Conservation (phyloP, 2,113 vertebrate genomes). For the Anhinga rufa region DNA sequence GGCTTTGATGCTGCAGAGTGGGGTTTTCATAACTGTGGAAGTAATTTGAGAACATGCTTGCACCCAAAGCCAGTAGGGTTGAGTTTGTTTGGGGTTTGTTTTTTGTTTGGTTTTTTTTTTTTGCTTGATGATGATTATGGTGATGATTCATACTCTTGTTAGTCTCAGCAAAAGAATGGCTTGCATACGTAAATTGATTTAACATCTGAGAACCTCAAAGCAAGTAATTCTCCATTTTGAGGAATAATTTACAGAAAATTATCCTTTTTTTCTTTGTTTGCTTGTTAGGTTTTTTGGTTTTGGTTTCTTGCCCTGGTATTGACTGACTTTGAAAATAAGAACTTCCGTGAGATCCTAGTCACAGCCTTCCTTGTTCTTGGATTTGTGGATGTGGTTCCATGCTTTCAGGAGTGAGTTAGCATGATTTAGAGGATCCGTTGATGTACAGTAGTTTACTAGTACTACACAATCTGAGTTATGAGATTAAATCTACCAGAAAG, state of each 20-base stretch:
- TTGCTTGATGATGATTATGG: not conserved
- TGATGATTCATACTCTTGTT: conserved; percentile 28
- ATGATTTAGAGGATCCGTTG: not conserved
- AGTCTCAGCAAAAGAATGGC: not conserved
- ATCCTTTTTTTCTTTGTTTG: not conserved
- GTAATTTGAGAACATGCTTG: conserved; percentile 26
- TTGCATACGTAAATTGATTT: not conserved
- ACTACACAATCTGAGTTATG: not conserved
- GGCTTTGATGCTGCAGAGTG: conserved; percentile 18
- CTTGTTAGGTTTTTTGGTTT: not conserved
- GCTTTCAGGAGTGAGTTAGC: not conserved
- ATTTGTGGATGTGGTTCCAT: not conserved
- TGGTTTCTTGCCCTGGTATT: not conserved
- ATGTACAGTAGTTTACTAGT: not conserved
- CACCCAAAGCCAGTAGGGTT: conserved; percentile 2
- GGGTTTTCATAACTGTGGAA: conserved; percentile 14
- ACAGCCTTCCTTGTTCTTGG: not conserved
- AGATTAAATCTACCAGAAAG: not conserved
- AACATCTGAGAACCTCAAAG: not conserved
- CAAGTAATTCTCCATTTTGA: not conserved
- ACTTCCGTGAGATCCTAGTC: not conserved
- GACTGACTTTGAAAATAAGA: not conserved
- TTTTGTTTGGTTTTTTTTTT: not conserved
- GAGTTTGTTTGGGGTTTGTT: not conserved
- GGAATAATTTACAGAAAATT: not conserved